These are phyloP conservation scores for Lamellibrachia columna DNA, from an alignment of 2,888 invertebrate species.

Conservation along the genomic window DNA sequence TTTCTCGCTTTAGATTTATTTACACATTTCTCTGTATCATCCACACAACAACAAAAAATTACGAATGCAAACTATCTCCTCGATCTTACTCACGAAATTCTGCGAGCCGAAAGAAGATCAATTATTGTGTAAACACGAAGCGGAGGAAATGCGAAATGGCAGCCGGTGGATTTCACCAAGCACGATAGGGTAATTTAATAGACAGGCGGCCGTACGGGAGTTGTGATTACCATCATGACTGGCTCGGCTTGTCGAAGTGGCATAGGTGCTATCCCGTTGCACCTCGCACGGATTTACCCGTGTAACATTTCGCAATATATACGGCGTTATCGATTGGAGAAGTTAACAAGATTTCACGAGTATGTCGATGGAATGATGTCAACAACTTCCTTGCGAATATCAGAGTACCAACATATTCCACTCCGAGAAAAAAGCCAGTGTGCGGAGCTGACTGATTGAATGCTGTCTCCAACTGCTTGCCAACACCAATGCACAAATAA, in stretches of 20 bases:
- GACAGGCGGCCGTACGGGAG: background rate
- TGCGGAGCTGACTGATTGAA: background rate
- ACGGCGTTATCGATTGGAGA: background rate
- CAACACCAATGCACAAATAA: background rate
- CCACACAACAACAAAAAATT: background rate
- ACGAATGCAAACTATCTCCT: background rate
- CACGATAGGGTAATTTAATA: background rate
- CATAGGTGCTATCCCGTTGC: background rate
- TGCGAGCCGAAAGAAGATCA: background rate
- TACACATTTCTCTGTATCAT: background rate
- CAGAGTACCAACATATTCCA: background rate
- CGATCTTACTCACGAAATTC: background rate
- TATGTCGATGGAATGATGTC: background rate
- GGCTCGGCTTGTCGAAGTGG: background rate
- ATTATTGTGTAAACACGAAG: background rate
- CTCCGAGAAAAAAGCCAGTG: background rate
- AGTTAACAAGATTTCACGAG: background rate
- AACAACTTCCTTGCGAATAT: background rate
- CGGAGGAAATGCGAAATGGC: background rate
- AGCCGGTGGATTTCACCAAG: background rate
- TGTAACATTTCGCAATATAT: background rate
- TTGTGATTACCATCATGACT: background rate
- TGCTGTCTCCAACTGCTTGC: background rate
- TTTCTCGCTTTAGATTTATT: background rate
- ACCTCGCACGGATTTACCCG: background rate